These are phyloP conservation scores for Macrobrachium nipponense DNA, from an alignment of 1,140 invertebrate genomes.

Conservation along the genomic window DNA sequence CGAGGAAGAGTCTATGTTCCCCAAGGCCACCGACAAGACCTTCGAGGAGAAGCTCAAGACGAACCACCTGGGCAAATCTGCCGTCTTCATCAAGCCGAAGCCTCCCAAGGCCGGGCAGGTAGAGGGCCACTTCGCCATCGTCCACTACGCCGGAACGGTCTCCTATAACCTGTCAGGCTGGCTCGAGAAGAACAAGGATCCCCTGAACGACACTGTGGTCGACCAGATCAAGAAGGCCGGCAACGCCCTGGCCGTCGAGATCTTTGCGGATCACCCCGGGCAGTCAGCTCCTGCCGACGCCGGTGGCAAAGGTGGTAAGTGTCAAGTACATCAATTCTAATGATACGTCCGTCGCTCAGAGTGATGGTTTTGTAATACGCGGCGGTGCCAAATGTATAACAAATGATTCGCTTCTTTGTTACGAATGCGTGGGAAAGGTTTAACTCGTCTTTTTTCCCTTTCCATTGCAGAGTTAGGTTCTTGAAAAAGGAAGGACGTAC, in stretches of 20 bases:
- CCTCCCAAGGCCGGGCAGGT: slow-evolving; percentile 68
- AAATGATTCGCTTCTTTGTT: neutral
- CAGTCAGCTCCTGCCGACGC: slow-evolving; percentile 18
- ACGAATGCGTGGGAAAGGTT: neutral
- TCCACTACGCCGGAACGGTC: slow-evolving; percentile 50
- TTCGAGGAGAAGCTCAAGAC: slow-evolving; percentile 48
- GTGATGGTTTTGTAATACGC: neutral
- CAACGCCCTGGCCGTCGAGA: slow-evolving; percentile 25
- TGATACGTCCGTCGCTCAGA: neutral
- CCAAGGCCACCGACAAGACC: slow-evolving; percentile 87
- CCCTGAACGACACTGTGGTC: slow-evolving; percentile 47
- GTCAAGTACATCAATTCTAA: too few relatives aligned
- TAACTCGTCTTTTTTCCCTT: too few relatives aligned
- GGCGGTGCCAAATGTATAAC: too few relatives aligned
- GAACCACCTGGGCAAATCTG: slow-evolving; percentile 70
- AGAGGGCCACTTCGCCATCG: slow-evolving; percentile 64
- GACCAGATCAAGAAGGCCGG: slow-evolving; percentile 39
- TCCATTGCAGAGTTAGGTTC: too few relatives aligned
- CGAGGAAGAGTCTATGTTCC: slow-evolving; percentile 99
- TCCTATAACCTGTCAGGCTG: slow-evolving; percentile 41
- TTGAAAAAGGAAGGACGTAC: too few relatives aligned
- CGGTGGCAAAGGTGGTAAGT: slow-evolving; percentile 26
- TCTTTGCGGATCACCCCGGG: slow-evolving; percentile 38
- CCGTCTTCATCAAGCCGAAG: slow-evolving; percentile 71
- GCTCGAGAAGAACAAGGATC: slow-evolving; percentile 56